Evolutionary conservation across 2,113 vertebrate genomes (phyloP), one percentile per base, ranked within the genome.

Genomic region (Phylloscopus trochiloides): DNA sequence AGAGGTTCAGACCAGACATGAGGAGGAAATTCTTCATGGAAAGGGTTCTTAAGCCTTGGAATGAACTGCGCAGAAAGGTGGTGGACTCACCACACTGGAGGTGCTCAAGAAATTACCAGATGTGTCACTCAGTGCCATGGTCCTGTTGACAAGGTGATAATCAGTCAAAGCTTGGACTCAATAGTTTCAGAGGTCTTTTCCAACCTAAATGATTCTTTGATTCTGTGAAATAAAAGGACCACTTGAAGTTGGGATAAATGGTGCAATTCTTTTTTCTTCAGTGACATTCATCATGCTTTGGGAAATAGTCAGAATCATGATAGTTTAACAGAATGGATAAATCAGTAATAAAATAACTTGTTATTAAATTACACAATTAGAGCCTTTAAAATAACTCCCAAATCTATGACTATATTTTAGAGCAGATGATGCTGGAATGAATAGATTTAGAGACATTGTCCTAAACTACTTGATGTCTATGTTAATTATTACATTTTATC

Each of bases 401-500:
- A 57, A 31, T 17, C 38, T 75, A 1, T 7, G 4, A 7, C 6
- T 57, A 0, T 55, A 24, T 78, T 75, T 90, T 59, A 86, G 14
- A 73, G 7, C 12, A 26, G 1, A 6, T 75, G 18, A 42, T 73
- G 11, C 1, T 34, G 18, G 6, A 25, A 66, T 58, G 3, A 78
- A 61, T 5, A 74, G 14, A 54, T 72, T 51, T 84, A 58, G 11
- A 52, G 38, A 18, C 1, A 20, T 36, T 63, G 51, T 78, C 40
- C 79, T 87, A 79, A 59, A 40, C 6, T 59, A 48, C 24, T 55
- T 90, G 29, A 38, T 51, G 12, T 24, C 28, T 80, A 7, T 63
- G 14, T 57, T 90, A 95, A 81, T 72, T 67, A 80, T 72, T 42
- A 3, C 4, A n/a, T 70, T 91, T 88, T 74, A 54, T 89, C 50